These are phyloP conservation scores for Halisarca cf. caerulea DNA, from an alignment of 37 sponge, comb jelly and placozoan species.

Conservation along the genomic window DNA sequence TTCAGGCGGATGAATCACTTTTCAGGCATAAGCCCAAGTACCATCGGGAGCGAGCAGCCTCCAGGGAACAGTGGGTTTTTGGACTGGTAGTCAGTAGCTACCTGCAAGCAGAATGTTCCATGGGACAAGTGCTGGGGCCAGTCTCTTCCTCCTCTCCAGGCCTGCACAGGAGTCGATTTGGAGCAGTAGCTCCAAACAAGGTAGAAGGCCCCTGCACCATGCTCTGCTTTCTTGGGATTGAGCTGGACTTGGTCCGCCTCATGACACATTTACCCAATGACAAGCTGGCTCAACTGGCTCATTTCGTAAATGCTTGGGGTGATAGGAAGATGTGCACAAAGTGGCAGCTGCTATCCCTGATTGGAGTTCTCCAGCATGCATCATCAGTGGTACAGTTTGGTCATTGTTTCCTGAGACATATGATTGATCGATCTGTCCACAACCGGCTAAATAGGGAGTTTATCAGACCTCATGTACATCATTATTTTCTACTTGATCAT, in stretches of 20 bases:
- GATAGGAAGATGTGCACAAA: conserved; percentile 11
- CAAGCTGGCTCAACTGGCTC: neutral
- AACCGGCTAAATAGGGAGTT: conserved; percentile 35
- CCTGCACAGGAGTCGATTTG: neutral
- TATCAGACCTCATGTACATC: no score
- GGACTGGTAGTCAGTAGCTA: conserved; percentile 2
- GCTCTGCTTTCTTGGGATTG: conserved; percentile 36
- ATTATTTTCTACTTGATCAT: no score
- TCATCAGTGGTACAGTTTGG: conserved; percentile 28
- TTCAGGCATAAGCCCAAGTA: no score
- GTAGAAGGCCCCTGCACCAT: conserved; percentile 27
- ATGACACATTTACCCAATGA: conserved; percentile 16
- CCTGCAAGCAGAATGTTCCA: neutral
- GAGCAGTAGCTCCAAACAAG: conserved; percentile 34
- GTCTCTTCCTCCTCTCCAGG: neutral
- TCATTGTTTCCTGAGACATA: conserved; percentile 1
- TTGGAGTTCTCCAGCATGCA: conserved; percentile 38
- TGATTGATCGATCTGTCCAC: conserved; percentile 13
- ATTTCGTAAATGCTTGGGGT: neutral
- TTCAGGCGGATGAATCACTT: no score
- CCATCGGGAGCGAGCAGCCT: no score
- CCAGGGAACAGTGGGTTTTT: no score
- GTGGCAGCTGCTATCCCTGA: conserved; percentile 35
- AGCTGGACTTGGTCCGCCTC: conserved; percentile 24
- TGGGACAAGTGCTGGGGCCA: neutral